Base-by-base conservation (phyloP, 2,888 invertebrate species). In the Nymphalis c-album region DNA sequence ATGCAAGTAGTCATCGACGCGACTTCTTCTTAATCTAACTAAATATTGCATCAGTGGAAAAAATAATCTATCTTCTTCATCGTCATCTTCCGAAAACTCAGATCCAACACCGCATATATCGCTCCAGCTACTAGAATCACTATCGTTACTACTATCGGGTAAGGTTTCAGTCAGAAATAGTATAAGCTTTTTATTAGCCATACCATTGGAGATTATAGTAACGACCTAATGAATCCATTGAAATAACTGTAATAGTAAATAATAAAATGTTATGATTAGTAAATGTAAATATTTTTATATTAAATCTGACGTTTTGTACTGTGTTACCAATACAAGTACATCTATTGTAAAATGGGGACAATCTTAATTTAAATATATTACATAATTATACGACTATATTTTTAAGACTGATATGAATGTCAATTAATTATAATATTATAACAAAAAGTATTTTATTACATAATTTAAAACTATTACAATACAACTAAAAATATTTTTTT, bases 41-140 rank as follows among this genome's bases (percentile, higher is more conserved):
- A 86, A 75, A 77, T 85, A 84, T 60, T 84, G 86, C 86, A 87
- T 86, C 6, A 86, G 63, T 18, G 87, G 86, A 72, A 87, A 85
- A 72, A 87, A 86, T 51, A 85, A 71, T 51, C 76, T 77, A 68
- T 86, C 86, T 22, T 80, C 78, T 50, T 80, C 77, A 53, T 78
- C 74, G 22, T 79, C 76, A 45, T 79, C 78, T 60, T 82, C 82
- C 8, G 81, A 84, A 70, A 77, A 74, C 65, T 80, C 80, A 17
- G 74, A 71, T 64, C 73, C 75, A 6, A 75, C 16, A 61, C 74
- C 77, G 67, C 76, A 78, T 68, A 80, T 71, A 76, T 86, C 85
- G 72, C 85, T 86, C 84, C 84, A 86, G 70, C 76, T 76, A 68
- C 78, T 82, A 22, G 82, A 78, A 71, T 82, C 81, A 70, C 82